Base-by-base conservation (phyloP, 1,140 invertebrate species). In the Heterodera carotae region DNA sequence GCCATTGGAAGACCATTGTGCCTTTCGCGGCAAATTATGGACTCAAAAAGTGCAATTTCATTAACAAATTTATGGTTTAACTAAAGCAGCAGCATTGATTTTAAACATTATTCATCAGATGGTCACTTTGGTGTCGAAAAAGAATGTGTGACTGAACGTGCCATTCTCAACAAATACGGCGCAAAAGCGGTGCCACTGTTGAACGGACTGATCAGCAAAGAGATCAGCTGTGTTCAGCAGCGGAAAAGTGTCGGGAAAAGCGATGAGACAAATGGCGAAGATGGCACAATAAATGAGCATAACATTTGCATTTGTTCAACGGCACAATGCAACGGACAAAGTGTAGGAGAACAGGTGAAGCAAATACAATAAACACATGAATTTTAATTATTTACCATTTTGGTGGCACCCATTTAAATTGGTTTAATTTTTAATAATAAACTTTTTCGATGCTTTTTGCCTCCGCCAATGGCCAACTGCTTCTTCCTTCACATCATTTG, bases 61-160 rank as follows among this genome's bases (percentile, higher is more conserved):
- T 43, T 15, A 5, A 34, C 64, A 64, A 25, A 34, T 25, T 36
- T 22, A 75, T 15, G 29, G 71, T 75, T 4, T 34, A 31, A 64
- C 15, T 31, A 70, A 43, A 74, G 8, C 22, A 68, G 25, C 10
- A 66, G 34, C 10, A 67, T 77, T 27, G n/a, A n/a, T 69, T 78
- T 36, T 36, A 18, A 27, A 12, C 0, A n/a, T 12, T 76, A 75
- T n/a, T 27, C 27, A 18, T 29, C 67, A 81, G 68, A 69, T 83
- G 79, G 77, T 27, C 69, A 80, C 48, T 77, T 78, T 56, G 83
- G 66, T 8, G 66, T 84, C 39, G 83, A 84, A 70, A 84, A 84
- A 68, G 81, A 83, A 80, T 84, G 83, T 64, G 76, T 80, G 12
- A 69, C 78, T 15, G 80, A 81, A 71, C 76, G 36, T n/a, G 77